Evolutionary conservation across 2,888 invertebrate genomes (phyloP), one percentile per base, ranked within the genome.

Genomic region (Bugula neritina): DNA sequence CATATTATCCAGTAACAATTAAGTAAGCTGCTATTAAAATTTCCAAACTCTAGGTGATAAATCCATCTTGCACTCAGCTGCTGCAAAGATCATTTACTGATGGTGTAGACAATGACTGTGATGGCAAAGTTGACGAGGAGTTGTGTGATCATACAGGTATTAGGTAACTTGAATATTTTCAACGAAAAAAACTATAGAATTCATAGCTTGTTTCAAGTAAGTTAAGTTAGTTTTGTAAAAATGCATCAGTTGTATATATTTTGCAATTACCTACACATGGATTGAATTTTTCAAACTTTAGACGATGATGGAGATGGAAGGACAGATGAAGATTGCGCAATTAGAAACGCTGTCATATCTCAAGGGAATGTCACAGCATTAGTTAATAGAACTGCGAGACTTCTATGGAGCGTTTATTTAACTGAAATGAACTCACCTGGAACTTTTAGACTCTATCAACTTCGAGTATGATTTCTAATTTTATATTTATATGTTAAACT

Each of bases 91-190:
- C 29, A 5, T 63, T 31, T n/a, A 31, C 31, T 13, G 63, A 63
- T 31, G 63, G 63, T 13, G 27, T 63, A 31, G 63, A 63, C 63
- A 63, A 63, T 63, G 63, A 63, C 63, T 63, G 63, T 63, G 63
- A 63, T 63, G 63, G 31, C 63, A 63, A 31, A 31, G 31, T 63
- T 31, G 63, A 63, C 31, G 63, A 63, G n/a, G 63, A 63, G 63
- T 31, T 63, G 2, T 63, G 63, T 63, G 63, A 63, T n/a, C 13
- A 27, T 17, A 43, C 43, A 43, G 43, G 43, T 43, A 43, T n/a
- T n/a, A n/a, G n/a, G n/a, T n/a, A n/a, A n/a, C n/a, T n/a, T n/a
- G n/a, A n/a, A n/a, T n/a, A n/a, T n/a, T n/a, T n/a, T n/a, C n/a
- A n/a, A n/a, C n/a, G n/a, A n/a, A n/a, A n/a, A n/a, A n/a, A n/a